Conservation (phyloP, 2,113 vertebrate species). For the Sceloporus undulatus region DNA sequence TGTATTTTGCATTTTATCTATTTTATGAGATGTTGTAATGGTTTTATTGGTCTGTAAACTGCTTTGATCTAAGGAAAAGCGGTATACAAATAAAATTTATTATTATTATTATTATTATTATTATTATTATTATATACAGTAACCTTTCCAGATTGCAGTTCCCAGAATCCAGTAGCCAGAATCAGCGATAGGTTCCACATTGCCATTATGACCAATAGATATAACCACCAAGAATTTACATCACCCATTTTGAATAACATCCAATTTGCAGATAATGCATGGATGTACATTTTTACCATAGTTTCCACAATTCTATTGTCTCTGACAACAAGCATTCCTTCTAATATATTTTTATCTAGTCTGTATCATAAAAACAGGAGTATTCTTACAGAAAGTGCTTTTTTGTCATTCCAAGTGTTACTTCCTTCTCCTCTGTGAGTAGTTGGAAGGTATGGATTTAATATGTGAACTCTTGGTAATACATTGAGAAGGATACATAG, state of each 20-base stretch:
- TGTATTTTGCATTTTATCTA: too few species aligned
- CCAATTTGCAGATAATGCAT: not conserved
- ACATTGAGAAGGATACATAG: not conserved
- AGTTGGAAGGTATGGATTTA: not conserved
- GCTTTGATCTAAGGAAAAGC: too few species aligned
- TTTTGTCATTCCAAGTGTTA: not conserved
- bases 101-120: too few species aligned
- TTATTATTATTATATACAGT: too few species aligned
- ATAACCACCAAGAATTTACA: not conserved
- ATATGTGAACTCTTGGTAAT: not conserved
- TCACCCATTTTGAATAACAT: not conserved
- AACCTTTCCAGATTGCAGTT: too few species aligned
- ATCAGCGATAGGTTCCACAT: not conserved
- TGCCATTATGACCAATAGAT: not conserved
- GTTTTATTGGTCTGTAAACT: too few species aligned
- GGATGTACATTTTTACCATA: not conserved
- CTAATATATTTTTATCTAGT: too few species aligned
- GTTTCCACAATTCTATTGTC: not conserved
- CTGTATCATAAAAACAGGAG: not conserved
- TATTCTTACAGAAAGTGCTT: not conserved
- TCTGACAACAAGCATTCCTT: conserved; percentile 2
- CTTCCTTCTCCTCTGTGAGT: not conserved
- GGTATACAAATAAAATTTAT: too few species aligned
- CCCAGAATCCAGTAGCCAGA: too few species aligned
- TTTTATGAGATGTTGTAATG: too few species aligned